Conservation (phyloP, 2,888 invertebrate genomes). For the Eristalinus aeneus region DNA sequence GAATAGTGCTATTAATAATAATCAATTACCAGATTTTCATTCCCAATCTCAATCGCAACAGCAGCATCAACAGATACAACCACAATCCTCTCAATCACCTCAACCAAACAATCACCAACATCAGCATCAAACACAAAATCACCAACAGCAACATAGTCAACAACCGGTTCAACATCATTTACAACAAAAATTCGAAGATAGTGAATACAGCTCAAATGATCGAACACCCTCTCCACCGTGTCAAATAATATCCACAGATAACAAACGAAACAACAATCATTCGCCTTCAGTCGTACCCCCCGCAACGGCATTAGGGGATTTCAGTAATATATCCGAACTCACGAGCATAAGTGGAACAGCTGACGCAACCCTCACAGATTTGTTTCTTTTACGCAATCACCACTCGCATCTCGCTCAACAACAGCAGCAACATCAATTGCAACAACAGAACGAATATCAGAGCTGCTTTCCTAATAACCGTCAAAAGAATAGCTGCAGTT, state of each 20-base stretch:
- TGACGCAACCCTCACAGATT: conserved; percentile 59
- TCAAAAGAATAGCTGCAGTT: conserved; percentile 16
- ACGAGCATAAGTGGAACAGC: conserved; percentile 32
- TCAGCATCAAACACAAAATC: not conserved
- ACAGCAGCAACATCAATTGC: conserved; percentile 40
- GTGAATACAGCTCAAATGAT: conserved; percentile 62
- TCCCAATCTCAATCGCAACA: conserved; percentile 29
- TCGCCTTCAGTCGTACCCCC: conserved; percentile 37
- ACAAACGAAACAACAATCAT: conserved; percentile 34
- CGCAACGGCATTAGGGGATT: conserved; percentile 23
- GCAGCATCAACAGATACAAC: conserved; percentile 38
- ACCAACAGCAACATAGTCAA: conserved; percentile 24
- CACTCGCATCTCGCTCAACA: conserved; percentile 71
- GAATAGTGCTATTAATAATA: conserved; percentile 38
- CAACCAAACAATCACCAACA: not conserved
- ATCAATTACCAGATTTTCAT: conserved; percentile 44
- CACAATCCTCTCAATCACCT: conserved; percentile 26
- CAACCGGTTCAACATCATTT: conserved; percentile 42
- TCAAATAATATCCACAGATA: conserved; percentile 13
- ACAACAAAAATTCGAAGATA: conserved; percentile 50
- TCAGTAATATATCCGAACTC: conserved; percentile 36
- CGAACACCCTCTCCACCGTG: conserved; percentile 58
- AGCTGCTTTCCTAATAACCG: conserved; percentile 51
- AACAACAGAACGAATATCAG: conserved; percentile 62
- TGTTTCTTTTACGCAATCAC: conserved; percentile 73